Evolutionary conservation across 92 coral and sea anemone genomes (phyloP).

Genomic region (Zoanthus sansibaricus): DNA sequence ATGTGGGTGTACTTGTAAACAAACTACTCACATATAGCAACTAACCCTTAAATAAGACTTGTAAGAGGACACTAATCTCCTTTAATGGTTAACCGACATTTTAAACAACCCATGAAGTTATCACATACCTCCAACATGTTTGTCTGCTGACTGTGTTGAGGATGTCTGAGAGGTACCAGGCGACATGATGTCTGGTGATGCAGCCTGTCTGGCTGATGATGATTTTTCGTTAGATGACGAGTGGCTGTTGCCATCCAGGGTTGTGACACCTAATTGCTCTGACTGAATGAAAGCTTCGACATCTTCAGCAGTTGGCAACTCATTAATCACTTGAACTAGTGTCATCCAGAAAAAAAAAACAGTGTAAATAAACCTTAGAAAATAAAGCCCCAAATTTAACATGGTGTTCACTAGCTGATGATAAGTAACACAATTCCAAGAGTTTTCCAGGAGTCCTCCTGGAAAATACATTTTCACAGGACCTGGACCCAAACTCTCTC

Average conservation of each 20-base stretch:
- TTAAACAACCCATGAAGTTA: not conserved
- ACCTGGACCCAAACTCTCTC: too few relatives aligned
- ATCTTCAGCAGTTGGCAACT: slow-evolving; percentile 95
- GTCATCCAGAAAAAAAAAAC: not conserved
- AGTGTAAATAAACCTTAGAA: not conserved
- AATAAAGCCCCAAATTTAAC: not conserved
- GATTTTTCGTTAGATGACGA: slow-evolving; percentile 48
- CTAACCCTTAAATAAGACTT: too few relatives aligned
- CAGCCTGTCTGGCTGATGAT: slow-evolving; percentile 2
- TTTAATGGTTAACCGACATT: too few relatives aligned
- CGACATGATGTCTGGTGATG: slow-evolving; percentile 30
- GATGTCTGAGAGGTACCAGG: slow-evolving; percentile 26
- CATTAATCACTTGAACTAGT: slow-evolving; percentile 85
- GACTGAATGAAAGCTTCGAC: slow-evolving; percentile 97
- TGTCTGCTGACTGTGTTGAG: slow-evolving; percentile 12
- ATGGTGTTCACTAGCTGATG: too few relatives aligned
- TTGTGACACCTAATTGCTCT: slow-evolving; percentile 71
- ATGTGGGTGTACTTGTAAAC: too few relatives aligned
- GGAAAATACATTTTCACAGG: too few relatives aligned
- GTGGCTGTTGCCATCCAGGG: slow-evolving; percentile 59
- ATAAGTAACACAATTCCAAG: too few relatives aligned
- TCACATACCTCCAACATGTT: slow-evolving; percentile 9
- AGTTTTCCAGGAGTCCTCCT: too few relatives aligned
- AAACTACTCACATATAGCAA: too few relatives aligned
- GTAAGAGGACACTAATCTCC: too few relatives aligned